Evolutionary conservation across 2,113 vertebrate genomes (phyloP).

Genomic region (Hyperoodon ampullatus): DNA sequence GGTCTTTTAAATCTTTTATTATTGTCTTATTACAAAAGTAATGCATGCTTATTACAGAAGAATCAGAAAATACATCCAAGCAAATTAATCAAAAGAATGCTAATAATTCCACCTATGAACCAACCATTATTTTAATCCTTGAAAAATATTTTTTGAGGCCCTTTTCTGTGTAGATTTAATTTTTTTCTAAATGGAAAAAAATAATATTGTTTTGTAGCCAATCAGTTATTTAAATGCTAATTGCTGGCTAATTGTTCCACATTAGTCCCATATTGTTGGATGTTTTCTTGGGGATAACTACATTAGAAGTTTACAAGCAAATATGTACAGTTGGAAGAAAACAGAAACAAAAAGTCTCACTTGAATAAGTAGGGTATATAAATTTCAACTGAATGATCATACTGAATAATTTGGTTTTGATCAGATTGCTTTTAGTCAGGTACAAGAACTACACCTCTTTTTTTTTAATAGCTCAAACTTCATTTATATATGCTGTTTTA

Average conservation of each 20-base stretch:
- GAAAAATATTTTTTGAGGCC: slow-evolving; percentile 51
- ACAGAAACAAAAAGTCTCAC: background rate
- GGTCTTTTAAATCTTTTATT: slow-evolving; percentile 75
- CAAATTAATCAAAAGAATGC: slow-evolving; percentile 67
- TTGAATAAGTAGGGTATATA: background rate
- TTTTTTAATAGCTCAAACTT: slow-evolving; percentile 17
- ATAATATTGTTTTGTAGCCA: slow-evolving; percentile 35
- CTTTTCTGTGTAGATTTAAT: slow-evolving; percentile 38
- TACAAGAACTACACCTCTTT: background rate
- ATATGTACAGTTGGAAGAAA: background rate
- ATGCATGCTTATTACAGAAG: slow-evolving; percentile 78
- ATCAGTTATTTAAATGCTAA: slow-evolving; percentile 57
- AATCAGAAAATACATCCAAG: slow-evolving; percentile 72
- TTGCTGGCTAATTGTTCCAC: slow-evolving; percentile 40
- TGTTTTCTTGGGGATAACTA: slow-evolving; percentile 48
- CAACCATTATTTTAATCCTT: slow-evolving; percentile 53
- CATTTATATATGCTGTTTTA: background rate
- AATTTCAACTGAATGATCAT: slow-evolving; percentile 39
- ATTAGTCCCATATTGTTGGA: slow-evolving; percentile 62
- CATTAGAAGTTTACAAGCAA: slow-evolving; percentile 45
- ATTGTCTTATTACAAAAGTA: slow-evolving; percentile 75
- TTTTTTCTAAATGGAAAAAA: slow-evolving; percentile 55
- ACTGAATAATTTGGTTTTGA: slow-evolving; percentile 38
- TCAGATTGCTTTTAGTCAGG: slow-evolving; percentile 42
- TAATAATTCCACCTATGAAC: slow-evolving; percentile 56